Evolutionary conservation across 1,140 invertebrate species (phyloP).

Genomic region (Sycobia sp.): DNA sequence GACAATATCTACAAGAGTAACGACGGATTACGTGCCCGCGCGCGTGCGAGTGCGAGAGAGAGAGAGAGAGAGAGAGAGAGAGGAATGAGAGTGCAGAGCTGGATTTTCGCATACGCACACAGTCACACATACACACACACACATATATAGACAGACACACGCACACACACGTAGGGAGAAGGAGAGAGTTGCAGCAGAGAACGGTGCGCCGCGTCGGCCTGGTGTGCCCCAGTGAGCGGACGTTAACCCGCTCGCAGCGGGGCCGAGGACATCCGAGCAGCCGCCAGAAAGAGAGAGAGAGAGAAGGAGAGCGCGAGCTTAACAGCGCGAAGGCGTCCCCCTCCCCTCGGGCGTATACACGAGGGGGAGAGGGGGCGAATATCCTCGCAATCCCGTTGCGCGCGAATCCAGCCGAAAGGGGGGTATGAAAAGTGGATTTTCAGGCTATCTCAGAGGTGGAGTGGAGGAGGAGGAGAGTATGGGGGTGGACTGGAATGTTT

Average conservation of each 20-base stretch:
- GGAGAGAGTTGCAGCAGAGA: neutral
- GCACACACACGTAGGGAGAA: neutral
- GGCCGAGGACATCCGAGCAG: slow-evolving; percentile 52
- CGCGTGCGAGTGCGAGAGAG: too few species aligned
- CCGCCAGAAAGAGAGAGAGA: too few species aligned
- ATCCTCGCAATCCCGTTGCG: slow-evolving; percentile 4
- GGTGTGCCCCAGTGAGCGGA: slow-evolving; percentile 60
- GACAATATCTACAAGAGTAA: too few species aligned
- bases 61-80: neutral
- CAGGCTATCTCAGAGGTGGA: too few species aligned
- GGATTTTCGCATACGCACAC: too few species aligned
- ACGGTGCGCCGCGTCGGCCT: slow-evolving; percentile 49
- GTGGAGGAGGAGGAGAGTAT: too few species aligned
- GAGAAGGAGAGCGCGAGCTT: too few species aligned
- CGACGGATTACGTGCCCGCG: too few species aligned
- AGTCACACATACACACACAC: neutral
- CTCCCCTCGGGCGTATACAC: too few species aligned
- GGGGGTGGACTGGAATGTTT: neutral
- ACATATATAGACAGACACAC: neutral
- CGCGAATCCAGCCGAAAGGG: too few species aligned
- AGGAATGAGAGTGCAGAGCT: neutral
- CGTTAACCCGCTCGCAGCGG: slow-evolving; percentile 56
- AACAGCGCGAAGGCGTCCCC: slow-evolving; percentile 10
- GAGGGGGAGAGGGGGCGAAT: too few species aligned
- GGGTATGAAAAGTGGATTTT: too few species aligned